Base-by-base conservation (phyloP, 2,797 vertebrate genomes). In the Paratrypauchen microcephalus region DNA sequence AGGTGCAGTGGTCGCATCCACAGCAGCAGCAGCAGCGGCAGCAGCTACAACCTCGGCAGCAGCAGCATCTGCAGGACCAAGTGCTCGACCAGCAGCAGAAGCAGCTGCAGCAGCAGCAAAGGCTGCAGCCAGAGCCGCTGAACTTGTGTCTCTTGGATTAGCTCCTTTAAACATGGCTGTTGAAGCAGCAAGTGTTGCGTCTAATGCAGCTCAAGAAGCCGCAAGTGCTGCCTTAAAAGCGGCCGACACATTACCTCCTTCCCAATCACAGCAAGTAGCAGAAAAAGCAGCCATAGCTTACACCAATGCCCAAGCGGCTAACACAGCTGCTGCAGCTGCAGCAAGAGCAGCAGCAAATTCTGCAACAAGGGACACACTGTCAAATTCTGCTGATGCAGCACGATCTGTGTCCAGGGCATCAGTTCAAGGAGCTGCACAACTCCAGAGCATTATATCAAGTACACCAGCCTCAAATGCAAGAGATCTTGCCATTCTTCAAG, bases 41-140 rank as follows among this genome's bases (percentile, higher is more conserved):
- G 70, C 73, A 0, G 77, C 73, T 1, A 54, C 66, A 0, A 70
- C 72, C 0, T 7, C 75, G 41, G 41, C 70, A 0, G 65, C 70
- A 1, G 76, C 70, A 0, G 24, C 23, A 1, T 71, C 71, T 8
- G 54, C 47, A 18, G 70, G 72, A 13, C 64, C 68, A 16, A 1
- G 59, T 39, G 32, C 59, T 61, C 32, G 6, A 36, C 7, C 9
- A 23, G 30, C 59, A n/a, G 59, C 59, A 39, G 30, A 39, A 39
- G 36, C 0, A 24, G 72, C 72, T 26, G 2, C 32, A 0, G 1
- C 1, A 19, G 75, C 68, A 21, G 75, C 75, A 32, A 2, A 13
- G 21, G 36, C 12, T 2, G 74, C 74, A 16, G 45, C 54, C 1
- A 19, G 0, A 0, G 57, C 47, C 2, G 73, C 73, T 11, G 0